Percentiles rank a stretch among this genome's conserved stretches.
Evolutionary conservation across 2,113 vertebrate species (phyloP).

Genomic region (Mesitornis unicolor): DNA sequence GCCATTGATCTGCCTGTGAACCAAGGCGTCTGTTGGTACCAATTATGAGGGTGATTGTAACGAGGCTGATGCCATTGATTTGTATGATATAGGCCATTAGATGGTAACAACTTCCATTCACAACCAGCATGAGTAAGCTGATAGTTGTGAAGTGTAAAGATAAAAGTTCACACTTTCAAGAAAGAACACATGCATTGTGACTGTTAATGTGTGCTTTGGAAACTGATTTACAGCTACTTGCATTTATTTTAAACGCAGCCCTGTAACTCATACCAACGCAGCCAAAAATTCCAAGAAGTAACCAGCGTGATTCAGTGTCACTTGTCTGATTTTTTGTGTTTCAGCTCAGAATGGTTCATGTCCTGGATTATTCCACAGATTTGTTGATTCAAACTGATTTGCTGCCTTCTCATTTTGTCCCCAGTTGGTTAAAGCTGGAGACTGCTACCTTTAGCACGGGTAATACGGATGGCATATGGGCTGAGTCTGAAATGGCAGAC

Average conservation of each 20-base stretch:
- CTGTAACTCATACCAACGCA: rapidly evolving
- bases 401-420: neutral
- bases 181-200: rapidly evolving
- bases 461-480: neutral
- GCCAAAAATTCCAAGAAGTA: neutral
- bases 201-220: neutral
- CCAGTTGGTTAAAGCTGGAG: neutral
- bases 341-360: neutral
- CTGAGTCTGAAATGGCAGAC: neutral
- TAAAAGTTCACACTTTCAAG: neutral
- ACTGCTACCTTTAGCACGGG: no score
- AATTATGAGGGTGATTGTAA: neutral
- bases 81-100: neutral
- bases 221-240: rapidly evolving
- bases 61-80: neutral
- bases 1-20: neutral
- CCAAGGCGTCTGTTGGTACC: neutral
- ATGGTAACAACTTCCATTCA: neutral
- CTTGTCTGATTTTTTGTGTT: neutral
- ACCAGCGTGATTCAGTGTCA: neutral
- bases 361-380: neutral
- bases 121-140: neutral
- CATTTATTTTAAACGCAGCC: neutral
- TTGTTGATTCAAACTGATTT: neutral
- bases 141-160: neutral